A percentile compares a stretch with the other conserved stretches of the same genome.
Conservation (phyloP, 2,113 vertebrate genomes). For the Phyllostomus discolor region DNA sequence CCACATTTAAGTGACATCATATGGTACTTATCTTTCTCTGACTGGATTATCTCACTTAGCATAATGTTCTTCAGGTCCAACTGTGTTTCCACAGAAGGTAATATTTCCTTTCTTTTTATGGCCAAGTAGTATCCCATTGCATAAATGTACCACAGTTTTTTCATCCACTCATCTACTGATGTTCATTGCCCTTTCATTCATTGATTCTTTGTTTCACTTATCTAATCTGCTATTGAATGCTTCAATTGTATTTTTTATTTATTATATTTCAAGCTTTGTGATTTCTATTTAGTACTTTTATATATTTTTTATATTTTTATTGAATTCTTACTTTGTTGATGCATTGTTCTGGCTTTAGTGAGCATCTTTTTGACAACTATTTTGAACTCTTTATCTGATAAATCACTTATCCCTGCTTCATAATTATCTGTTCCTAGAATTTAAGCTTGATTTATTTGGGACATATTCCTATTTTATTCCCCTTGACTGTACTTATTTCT, state of each 20-base stretch:
- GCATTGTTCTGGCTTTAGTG: neutral
- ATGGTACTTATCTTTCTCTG: too few species aligned
- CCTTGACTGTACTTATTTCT: neutral
- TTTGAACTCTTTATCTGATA: neutral
- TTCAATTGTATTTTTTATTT: neutral
- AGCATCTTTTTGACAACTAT: neutral
- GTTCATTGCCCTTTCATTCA: neutral
- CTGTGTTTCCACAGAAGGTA: too few species aligned
- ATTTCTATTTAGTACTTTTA: neutral
- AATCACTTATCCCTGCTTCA: neutral
- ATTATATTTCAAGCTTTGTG: neutral
- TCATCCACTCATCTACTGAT: too few species aligned
- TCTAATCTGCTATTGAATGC: neutral
- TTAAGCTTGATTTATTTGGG: neutral
- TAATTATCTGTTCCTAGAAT: too few species aligned
- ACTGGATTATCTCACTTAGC: too few species aligned
- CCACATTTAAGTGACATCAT: too few species aligned
- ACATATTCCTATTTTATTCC: neutral
- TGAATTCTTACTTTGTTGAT: neutral
- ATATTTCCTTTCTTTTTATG: too few species aligned
- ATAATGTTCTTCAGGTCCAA: too few species aligned
- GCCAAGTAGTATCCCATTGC: too few species aligned
- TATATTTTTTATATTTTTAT: neutral
- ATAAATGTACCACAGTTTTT: too few species aligned
- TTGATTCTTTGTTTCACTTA: neutral